A percentile compares a stretch with the other conserved stretches of the same genome.
Conservation (phyloP, 2,888 invertebrate species). For the Hirtodrosophila histrioides region DNA sequence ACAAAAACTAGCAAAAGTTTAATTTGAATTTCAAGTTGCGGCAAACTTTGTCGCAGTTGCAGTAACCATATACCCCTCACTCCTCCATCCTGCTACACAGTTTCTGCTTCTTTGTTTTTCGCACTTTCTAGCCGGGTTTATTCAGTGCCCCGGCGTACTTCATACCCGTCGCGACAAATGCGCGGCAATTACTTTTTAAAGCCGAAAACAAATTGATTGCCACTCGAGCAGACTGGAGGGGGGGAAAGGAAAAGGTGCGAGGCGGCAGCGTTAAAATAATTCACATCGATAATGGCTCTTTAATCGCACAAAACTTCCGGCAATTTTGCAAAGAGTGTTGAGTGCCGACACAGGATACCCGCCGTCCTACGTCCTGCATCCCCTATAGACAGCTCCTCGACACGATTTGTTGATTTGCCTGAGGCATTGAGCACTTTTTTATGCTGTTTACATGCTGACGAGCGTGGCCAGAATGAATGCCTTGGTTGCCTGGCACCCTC, state of each 20-base stretch:
- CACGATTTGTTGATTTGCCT: conserved; percentile 66
- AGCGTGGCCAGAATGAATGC: conserved; percentile 37
- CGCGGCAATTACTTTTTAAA: conserved; percentile 73
- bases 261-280: conserved; percentile 64
- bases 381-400: conserved; percentile 14
- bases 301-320: conserved; percentile 78
- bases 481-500: conserved; percentile 16
- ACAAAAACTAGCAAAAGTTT: conserved; percentile 64
- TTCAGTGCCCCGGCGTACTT: conserved; percentile 28
- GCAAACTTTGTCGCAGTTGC: conserved; percentile 54
- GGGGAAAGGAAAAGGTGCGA: conserved; percentile 7
- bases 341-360: conserved; percentile 30
- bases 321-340: conserved; percentile 74
- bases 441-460: conserved; percentile 43
- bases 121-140: conserved; percentile 26
- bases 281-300: conserved; percentile 78
- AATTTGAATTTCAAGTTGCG: conserved; percentile 73
- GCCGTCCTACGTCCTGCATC: neutral
- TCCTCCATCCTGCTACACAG: neutral
- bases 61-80: neutral
- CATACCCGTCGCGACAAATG: conserved; percentile 60
- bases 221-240: conserved; percentile 23
- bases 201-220: conserved; percentile 74
- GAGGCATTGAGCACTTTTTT: conserved; percentile 37
- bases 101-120: conserved; percentile 6